Conservation (phyloP, 2,113 vertebrate genomes). For the Oreochromis tanganicae region DNA sequence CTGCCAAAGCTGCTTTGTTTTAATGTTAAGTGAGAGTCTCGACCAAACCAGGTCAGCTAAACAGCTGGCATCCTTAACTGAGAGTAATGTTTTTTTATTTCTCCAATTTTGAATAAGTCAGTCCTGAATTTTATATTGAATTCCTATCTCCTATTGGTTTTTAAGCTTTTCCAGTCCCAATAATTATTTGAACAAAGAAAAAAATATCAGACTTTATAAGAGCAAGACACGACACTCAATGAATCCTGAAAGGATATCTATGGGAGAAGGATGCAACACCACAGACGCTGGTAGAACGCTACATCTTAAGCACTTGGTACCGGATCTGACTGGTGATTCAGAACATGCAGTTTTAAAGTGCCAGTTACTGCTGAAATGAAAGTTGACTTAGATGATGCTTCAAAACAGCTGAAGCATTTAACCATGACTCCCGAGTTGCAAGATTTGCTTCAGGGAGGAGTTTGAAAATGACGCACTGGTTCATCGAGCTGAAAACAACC, state of each 20-base stretch:
- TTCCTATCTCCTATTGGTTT: neutral
- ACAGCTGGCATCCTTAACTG: neutral
- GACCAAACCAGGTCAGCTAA: neutral
- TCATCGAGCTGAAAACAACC: neutral
- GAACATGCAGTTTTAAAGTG: neutral
- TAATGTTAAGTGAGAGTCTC: neutral
- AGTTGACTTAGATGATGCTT: neutral
- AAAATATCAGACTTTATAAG: neutral
- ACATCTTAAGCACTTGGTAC: neutral
- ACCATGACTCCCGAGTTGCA: neutral
- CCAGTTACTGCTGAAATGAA: neutral
- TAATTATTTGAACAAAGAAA: neutral
- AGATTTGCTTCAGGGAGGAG: neutral
- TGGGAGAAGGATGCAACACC: neutral
- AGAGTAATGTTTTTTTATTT: neutral
- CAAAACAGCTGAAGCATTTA: neutral
- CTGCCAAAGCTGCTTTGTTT: neutral
- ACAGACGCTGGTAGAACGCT: neutral
- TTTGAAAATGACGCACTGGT: neutral
- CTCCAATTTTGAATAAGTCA: neutral
- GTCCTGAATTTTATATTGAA: neutral
- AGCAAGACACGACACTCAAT: neutral
- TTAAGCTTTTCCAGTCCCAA: neutral
- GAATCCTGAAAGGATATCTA: no score
- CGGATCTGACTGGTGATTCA: neutral